A percentile compares a stretch with the other conserved stretches of the same genome.
phyloP scores from a whole-genome alignment of 1,140 invertebrate genomes.

The Oscheius sp. region DNA sequence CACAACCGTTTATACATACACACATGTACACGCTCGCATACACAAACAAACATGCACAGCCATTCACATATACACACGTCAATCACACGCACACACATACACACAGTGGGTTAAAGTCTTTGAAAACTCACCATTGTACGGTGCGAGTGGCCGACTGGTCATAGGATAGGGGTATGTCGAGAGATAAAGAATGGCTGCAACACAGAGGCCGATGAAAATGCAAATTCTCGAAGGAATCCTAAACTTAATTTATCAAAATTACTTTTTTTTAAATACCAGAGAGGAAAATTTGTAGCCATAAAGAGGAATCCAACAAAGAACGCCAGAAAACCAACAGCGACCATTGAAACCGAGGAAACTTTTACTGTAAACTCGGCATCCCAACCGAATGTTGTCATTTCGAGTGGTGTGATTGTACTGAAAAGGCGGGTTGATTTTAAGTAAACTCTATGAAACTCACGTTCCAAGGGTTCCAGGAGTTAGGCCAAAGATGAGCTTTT shows the following conservation, averaged over 20 bases:
- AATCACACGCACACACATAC: too few relatives aligned
- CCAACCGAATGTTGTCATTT: constrained; percentile 24
- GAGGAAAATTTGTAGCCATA: constrained; percentile 13
- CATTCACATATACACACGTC: too few relatives aligned
- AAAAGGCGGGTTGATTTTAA: background rate
- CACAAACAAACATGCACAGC: too few relatives aligned
- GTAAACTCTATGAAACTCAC: background rate
- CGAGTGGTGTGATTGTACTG: constrained; percentile 5
- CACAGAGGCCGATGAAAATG: background rate
- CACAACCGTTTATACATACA: too few relatives aligned
- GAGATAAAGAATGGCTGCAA: background rate
- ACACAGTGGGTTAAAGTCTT: too few relatives aligned
- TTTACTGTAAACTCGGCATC: constrained; percentile 9
- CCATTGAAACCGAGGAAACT: constrained; percentile 19
- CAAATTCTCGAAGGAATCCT: background rate
- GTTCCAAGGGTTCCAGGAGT: constrained; percentile 13
- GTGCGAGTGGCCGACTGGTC: background rate
- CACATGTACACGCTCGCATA: too few relatives aligned
- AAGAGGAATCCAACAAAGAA: constrained; percentile 18
- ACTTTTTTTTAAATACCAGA: background rate
- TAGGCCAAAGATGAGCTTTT: background rate
- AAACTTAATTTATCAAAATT: background rate
- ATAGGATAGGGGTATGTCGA: background rate
- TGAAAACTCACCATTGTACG: background rate
- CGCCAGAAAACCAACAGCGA: constrained; percentile 16